phyloP scores from a whole-genome alignment of 2,113 vertebrate species.

The Agelaius phoeniceus region DNA sequence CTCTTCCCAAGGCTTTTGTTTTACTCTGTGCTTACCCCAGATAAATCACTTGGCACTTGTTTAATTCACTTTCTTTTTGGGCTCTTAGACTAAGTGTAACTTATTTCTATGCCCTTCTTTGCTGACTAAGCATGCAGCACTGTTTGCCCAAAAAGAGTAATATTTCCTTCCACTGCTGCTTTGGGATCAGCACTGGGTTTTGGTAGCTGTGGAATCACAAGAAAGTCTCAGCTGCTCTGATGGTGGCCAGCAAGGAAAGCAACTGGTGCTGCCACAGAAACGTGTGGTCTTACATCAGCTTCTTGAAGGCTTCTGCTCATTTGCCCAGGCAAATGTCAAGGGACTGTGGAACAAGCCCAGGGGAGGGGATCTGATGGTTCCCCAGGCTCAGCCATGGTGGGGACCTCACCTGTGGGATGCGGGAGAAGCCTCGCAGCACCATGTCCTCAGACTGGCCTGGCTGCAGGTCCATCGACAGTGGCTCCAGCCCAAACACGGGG shows the following conservation, averaged over 20 bases:
- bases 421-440: conserved; percentile 77
- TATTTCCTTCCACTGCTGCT: neutral
- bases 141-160: neutral
- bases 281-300: neutral
- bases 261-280: conserved; percentile 49
- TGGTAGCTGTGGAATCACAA: conserved; percentile 28
- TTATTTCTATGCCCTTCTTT: neutral
- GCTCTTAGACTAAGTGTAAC: neutral
- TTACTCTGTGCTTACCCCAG: neutral
- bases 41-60: neutral
- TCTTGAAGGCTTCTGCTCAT: neutral
- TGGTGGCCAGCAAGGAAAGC: neutral
- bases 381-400: neutral
- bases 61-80: neutral
- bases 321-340: neutral
- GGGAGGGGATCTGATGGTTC: neutral
- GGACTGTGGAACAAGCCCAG: neutral
- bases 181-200: neutral
- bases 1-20: neutral
- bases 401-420: conserved; percentile 75
- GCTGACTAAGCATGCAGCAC: neutral
- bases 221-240: neutral
- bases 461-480: conserved; percentile 71
- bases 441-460: conserved; percentile 78
- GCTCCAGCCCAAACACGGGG: conserved; percentile 78